Conservation (phyloP, 2,888 invertebrate genomes). For the Nomada fabriciana region DNA sequence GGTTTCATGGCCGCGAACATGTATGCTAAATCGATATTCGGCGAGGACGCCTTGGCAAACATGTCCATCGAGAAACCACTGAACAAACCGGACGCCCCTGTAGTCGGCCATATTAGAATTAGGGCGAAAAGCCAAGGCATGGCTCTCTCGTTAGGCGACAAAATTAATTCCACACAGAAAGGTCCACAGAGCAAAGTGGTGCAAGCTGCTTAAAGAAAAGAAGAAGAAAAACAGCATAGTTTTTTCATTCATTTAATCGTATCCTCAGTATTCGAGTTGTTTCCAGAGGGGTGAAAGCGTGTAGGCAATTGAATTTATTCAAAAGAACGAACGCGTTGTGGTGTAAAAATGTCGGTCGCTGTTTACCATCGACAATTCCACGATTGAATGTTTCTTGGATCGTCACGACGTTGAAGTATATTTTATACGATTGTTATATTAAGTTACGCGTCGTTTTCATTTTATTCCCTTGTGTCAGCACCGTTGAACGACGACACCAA, state of each 20-base stretch:
- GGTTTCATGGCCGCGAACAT: conserved; percentile 99
- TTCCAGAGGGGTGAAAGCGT: background rate
- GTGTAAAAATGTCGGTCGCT: conserved; percentile 7
- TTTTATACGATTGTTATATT: conserved; percentile 48
- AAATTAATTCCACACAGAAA: conserved; percentile 97
- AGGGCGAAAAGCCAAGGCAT: conserved; percentile 99
- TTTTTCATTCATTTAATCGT: conserved; percentile 10
- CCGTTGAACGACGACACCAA: conserved; percentile 24
- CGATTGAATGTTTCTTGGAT: conserved; percentile 12
- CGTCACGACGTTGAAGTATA: conserved; percentile 8
- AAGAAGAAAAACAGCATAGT: background rate
- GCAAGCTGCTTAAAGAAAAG: conserved; percentile 78
- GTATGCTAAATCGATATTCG: conserved; percentile 99
- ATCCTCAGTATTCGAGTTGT: conserved; percentile 52
- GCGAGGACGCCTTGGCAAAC: conserved; percentile 99
- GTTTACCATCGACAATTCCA: conserved; percentile 24
- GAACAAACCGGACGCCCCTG: conserved; percentile 94
- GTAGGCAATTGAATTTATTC: conserved; percentile 19
- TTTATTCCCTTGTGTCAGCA: conserved; percentile 26
- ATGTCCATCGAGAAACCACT: conserved; percentile 98
- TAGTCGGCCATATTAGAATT: conserved; percentile 98
- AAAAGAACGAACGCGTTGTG: background rate
- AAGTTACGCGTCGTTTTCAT: conserved; percentile 45
- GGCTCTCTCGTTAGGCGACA: conserved; percentile 99
- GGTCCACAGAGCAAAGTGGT: conserved; percentile 83